Percentiles rank a stretch among this genome's conserved stretches.
phyloP scores from a whole-genome alignment of 2,113 vertebrate species.

The Engystomops pustulosus region DNA sequence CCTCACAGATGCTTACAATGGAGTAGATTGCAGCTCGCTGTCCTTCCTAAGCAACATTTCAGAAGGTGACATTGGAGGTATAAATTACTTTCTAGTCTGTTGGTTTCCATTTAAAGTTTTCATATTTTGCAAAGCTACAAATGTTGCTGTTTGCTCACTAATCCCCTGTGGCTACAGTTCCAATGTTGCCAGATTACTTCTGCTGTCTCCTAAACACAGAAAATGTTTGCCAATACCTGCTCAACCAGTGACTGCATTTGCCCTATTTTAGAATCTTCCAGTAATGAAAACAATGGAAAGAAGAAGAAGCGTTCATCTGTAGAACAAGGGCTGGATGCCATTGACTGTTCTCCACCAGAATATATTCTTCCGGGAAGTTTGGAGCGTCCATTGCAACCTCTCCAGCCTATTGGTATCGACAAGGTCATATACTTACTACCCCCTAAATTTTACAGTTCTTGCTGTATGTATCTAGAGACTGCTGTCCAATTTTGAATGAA shows the following conservation, averaged over 20 bases:
- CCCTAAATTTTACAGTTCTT: no score
- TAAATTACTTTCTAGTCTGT: neutral
- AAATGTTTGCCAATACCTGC: no score
- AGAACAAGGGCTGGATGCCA: slow-evolving; percentile 70
- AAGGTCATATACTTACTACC: no score
- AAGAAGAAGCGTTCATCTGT: slow-evolving; percentile 70
- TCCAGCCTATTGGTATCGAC: slow-evolving; percentile 70
- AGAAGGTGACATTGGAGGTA: slow-evolving; percentile 65
- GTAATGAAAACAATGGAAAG: slow-evolving; percentile 67
- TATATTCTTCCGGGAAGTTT: slow-evolving; percentile 78
- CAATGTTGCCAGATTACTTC: no score
- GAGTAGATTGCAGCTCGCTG: slow-evolving; percentile 75
- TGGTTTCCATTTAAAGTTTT: neutral
- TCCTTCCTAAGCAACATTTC: slow-evolving; percentile 74
- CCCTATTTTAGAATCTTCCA: slow-evolving; percentile 23
- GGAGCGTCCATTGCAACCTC: slow-evolving; percentile 75
- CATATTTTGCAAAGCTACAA: no score
- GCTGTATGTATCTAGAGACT: no score
- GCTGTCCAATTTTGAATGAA: no score
- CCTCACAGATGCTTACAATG: slow-evolving; percentile 73
- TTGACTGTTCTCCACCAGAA: slow-evolving; percentile 72
- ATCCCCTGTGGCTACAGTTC: no score
- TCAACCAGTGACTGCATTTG: no score
- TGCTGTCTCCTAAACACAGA: no score
- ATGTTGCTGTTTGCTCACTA: no score